Base-by-base conservation (phyloP, 2,113 vertebrate genomes). In the Larimichthys polyactis region DNA sequence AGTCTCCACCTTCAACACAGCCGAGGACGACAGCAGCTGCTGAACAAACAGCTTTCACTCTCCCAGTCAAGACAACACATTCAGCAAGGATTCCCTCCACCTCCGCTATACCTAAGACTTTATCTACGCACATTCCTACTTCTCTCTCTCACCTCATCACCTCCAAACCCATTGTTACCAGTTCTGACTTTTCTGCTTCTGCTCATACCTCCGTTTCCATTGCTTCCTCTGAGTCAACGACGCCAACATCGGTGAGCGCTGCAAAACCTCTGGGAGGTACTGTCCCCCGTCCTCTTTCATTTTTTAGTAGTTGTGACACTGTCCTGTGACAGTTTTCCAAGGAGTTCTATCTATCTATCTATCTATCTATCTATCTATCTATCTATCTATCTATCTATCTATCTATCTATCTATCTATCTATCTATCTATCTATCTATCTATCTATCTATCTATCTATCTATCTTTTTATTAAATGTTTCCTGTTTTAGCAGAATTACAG, bases 241-340 rank as follows among this genome's bases (percentile, higher is more conserved):
- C 0, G 19, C 11, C 32, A 10, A 49, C 20, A 11, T 5, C 48
- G 1, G 20, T 15, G 20, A 82, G 3, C 32, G 17, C 75, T 8
- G 5, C 46, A 9, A 46, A 60, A 27, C 11, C 72, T 29, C 19
- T 68, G 0, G 58, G 68, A 83, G 85, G 91, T 91, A 32, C 0
- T 8, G 36, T 40, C 4, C 5, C 55, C 24, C 9, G 22, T 17
- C 29, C 4, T 52, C 8, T 14, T 57, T 44, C 0, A 20, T 17
- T 10, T 10, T 73, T 59, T 17, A 12, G 4, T 19, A 14, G 10
- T 60, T 67, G 3, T 63, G 46, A 70, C 0, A 0, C 15, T 55
- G 1, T 19, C 1, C 22, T 22, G 17, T 20, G 3, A 8, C 5
- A 12, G 8, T 68, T 52, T 67, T n/a, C n/a, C n/a, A 24, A 24